These are phyloP conservation scores for Achroia grisella DNA, from an alignment of 1,140 invertebrate genomes.

Conservation along the genomic window DNA sequence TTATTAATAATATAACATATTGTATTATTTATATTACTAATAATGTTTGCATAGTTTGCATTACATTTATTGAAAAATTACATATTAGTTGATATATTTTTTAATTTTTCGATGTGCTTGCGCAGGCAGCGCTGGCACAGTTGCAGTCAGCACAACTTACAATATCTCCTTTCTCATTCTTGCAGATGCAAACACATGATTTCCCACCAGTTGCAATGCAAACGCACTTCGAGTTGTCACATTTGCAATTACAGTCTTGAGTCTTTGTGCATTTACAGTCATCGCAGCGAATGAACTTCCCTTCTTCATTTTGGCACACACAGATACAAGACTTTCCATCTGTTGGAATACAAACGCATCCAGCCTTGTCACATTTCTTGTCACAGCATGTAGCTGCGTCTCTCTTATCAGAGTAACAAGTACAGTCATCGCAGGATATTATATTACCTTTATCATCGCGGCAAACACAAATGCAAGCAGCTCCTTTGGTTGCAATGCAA, in stretches of 20 bases:
- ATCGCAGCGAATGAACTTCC: conserved; percentile 19
- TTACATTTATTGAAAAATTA: too few relatives aligned
- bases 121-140: not conserved
- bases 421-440: not conserved
- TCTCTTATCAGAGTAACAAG: conserved; percentile 4
- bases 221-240: conserved; percentile 2
- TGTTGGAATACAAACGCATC: conserved; percentile 25
- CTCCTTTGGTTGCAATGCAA: not conserved
- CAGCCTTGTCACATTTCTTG: conserved; percentile 18
- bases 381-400: not conserved
- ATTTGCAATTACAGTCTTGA: conserved; percentile 9
- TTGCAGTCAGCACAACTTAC: not conserved
- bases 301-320: conserved; percentile 20
- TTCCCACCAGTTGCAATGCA: not conserved
- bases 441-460: conserved; percentile 1
- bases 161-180: not conserved
- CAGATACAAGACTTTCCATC: conserved; percentile 25
- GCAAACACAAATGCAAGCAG: not conserved
- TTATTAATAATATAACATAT: too few relatives aligned
- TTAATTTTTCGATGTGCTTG: too few relatives aligned
- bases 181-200: not conserved
- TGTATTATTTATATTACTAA: too few relatives aligned
- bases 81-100: too few relatives aligned
- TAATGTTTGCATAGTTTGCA: too few relatives aligned
- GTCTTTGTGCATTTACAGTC: conserved; percentile 19